Base-by-base conservation (phyloP, 2,888 invertebrate species). In the Erpobdella octoculata region DNA sequence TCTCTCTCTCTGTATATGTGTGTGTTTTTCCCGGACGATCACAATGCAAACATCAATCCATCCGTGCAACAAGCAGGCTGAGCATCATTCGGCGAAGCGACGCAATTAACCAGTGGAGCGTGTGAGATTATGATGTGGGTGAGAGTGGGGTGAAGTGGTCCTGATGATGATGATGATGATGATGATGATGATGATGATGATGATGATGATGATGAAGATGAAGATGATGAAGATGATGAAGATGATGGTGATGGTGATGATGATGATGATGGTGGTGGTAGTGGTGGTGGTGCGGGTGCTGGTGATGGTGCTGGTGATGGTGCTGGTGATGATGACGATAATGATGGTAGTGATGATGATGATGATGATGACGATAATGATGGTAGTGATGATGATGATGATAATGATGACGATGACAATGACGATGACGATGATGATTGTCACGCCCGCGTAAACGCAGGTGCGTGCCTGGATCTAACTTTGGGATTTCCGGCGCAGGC, bases 141-240 rank as follows among this genome's bases (percentile, higher is more conserved):
- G n/a, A n/a, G n/a, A n/a, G n/a, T n/a, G n/a, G n/a, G n/a, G n/a
- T n/a, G 48, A 48, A 48, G 46, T 67, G 67, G 41, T 67, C 41
- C 25, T 67, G 67, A 67, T 67, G 67, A 67, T 41, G 41, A 67
- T 21, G 67, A 41, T 67, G 41, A 67, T 67, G 67, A 67, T 67
- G 67, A 67, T 46, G 67, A 41, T 38, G 41, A 33, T 67, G 41
- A 67, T 41, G 37, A 66, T 37, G 66, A 66, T 66, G 66, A 66
- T 66, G 37, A 66, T 37, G 66, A 66, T 21, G 66, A 66, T 66
- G 37, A 38, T 37, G 66, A 66, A 21, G 66, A 66, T 66, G 66
- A 37, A 37, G 66, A 66, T 66, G 66, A 37, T 66, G 59, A 21
- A 18, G 59, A 58, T 58, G 18, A 58, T 58, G 59, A 58, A 8